Conservation (phyloP, 2,113 vertebrate genomes). For the Sterna hirundo region DNA sequence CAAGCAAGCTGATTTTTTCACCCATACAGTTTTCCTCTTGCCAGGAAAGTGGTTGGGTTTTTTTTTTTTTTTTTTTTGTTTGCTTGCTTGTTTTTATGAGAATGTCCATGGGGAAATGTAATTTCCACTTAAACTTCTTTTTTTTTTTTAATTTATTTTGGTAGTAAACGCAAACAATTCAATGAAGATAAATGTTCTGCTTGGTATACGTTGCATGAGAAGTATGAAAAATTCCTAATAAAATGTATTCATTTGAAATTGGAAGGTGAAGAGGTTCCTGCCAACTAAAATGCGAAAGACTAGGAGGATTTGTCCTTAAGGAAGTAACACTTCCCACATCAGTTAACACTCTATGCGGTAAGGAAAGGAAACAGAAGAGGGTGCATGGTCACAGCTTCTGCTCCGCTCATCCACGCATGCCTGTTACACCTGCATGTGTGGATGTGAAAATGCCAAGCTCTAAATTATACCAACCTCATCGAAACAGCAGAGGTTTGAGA, state of each 20-base stretch:
- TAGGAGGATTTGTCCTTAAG: neutral
- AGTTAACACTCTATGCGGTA: neutral
- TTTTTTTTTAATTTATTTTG: neutral
- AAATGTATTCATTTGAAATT: neutral
- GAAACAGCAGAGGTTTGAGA: neutral
- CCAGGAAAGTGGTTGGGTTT: neutral
- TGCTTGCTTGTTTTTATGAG: neutral
- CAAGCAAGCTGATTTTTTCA: constrained; percentile 32
- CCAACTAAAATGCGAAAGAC: neutral
- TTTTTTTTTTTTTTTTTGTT: neutral
- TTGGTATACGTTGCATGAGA: neutral
- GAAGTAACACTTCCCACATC: constrained; percentile 13
- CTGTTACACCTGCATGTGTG: neutral
- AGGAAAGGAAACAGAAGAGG: constrained; percentile 8
- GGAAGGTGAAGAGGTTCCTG: neutral
- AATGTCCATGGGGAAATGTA: neutral
- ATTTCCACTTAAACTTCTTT: neutral
- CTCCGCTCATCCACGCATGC: neutral
- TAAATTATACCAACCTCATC: neutral
- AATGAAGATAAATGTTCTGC: neutral
- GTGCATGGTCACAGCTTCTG: neutral
- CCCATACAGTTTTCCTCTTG: neutral
- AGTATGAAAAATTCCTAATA: neutral
- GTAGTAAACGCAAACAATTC: neutral
- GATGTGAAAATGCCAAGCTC: neutral